A percentile compares a stretch with the other conserved stretches of the same genome.
Conservation (phyloP, 2,888 invertebrate species). For the Gnatocerus cornutus region DNA sequence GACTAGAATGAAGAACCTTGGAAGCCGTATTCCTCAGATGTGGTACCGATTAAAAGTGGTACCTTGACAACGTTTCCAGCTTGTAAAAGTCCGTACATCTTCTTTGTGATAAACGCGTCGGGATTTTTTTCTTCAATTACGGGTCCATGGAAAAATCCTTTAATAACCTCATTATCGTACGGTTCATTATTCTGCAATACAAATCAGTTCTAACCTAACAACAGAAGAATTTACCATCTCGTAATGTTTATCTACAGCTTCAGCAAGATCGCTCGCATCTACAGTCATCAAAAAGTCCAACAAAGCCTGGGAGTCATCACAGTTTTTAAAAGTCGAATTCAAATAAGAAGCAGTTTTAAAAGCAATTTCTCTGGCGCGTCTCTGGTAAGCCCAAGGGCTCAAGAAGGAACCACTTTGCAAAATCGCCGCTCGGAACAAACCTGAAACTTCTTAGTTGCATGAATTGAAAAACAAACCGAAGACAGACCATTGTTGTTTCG, state of each 20-base stretch:
- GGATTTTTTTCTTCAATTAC: background rate
- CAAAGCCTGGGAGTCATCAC: background rate
- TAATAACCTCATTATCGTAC: background rate
- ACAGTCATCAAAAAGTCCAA: background rate
- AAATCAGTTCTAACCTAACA: too few species aligned
- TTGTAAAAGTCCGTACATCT: constrained; percentile 51
- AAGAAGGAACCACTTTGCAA: constrained; percentile 18
- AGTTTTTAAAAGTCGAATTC: background rate
- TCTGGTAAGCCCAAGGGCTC: constrained; percentile 23
- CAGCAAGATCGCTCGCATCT: constrained; percentile 27
- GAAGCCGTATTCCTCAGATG: constrained; percentile 53
- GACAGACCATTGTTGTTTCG: background rate
- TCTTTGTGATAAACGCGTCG: constrained; percentile 52
- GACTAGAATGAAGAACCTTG: constrained; percentile 3
- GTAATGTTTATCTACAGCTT: constrained; percentile 3
- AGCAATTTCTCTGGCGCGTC: constrained; percentile 4
- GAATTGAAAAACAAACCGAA: too few species aligned
- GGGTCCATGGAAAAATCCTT: background rate
- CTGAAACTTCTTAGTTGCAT: background rate
- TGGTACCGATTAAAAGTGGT: constrained; percentile 57
- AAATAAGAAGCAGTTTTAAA: constrained; percentile 3
- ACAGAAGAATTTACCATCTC: too few species aligned
- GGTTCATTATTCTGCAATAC: too few species aligned
- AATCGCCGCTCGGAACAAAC: constrained; percentile 19
- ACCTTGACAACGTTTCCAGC: constrained; percentile 54